These are phyloP conservation scores for Boulengeromyrus knoepffleri DNA, from an alignment of 2,113 vertebrate genomes.

Conservation along the genomic window DNA sequence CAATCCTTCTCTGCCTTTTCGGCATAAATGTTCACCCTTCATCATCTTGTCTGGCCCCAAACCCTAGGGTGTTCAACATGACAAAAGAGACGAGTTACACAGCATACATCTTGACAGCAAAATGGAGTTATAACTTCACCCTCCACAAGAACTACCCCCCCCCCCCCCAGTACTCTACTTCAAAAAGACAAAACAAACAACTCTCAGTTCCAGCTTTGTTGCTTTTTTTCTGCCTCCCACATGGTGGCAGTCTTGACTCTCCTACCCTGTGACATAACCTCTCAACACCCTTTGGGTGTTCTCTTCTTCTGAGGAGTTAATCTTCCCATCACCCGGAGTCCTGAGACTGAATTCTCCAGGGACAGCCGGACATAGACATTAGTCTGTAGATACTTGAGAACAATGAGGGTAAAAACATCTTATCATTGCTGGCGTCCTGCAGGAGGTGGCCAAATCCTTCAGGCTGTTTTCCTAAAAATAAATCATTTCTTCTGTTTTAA, in stretches of 20 bases:
- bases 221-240: background rate
- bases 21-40: background rate
- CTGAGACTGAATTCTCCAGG: background rate
- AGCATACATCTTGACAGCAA: background rate
- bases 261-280: background rate
- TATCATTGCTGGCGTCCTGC: slow-evolving; percentile 18
- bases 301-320: background rate
- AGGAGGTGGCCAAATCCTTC: slow-evolving; percentile 9
- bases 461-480: background rate
- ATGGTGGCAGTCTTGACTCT: background rate
- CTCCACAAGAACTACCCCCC: background rate
- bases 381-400: background rate
- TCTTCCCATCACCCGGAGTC: background rate
- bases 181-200: background rate
- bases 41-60: background rate
- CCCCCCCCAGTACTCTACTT: background rate
- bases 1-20: background rate
- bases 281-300: background rate
- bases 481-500: background rate
- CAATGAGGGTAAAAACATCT: slow-evolving; percentile 7
- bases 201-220: background rate
- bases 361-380: background rate
- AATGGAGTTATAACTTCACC: slow-evolving; percentile 28
- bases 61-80: too few species aligned
- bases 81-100: background rate